Evolutionary conservation across 1,140 invertebrate species (phyloP).

Genomic region (Aphelenchoides besseyi): DNA sequence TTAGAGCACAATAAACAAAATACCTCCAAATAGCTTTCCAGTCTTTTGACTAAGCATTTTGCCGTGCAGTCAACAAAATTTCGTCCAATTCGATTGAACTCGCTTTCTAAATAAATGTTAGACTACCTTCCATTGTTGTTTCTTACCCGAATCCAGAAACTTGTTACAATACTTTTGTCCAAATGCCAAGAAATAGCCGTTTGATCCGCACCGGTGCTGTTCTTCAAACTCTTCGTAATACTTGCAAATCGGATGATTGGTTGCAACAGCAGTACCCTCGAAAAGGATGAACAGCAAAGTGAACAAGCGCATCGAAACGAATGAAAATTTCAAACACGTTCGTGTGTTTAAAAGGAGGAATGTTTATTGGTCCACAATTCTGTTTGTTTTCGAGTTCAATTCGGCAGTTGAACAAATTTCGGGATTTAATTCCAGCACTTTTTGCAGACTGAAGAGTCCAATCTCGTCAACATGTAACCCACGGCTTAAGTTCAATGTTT

Average conservation of each 20-base stretch:
- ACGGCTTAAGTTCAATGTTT: no score
- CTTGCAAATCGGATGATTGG: neutral
- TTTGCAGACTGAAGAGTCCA: no score
- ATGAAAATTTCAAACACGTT: no score
- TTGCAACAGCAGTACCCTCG: neutral
- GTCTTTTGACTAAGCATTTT: neutral
- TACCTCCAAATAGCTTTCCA: neutral
- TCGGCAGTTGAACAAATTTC: no score
- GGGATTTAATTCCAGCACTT: no score
- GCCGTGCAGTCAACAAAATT: constrained; percentile 4
- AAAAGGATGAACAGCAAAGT: neutral
- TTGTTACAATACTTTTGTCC: neutral
- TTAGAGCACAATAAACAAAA: neutral
- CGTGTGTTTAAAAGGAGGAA: no score
- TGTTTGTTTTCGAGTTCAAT: no score
- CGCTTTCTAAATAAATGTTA: neutral
- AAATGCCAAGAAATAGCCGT: neutral
- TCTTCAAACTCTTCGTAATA: neutral
- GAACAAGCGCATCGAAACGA: neutral
- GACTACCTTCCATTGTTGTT: no score
- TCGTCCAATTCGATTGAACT: neutral
- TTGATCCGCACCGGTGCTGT: neutral
- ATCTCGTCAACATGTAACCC: no score
- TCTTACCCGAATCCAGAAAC: neutral
- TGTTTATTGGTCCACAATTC: no score